phyloP scores from a whole-genome alignment of 2,888 invertebrate species.

The Antitype chi region DNA sequence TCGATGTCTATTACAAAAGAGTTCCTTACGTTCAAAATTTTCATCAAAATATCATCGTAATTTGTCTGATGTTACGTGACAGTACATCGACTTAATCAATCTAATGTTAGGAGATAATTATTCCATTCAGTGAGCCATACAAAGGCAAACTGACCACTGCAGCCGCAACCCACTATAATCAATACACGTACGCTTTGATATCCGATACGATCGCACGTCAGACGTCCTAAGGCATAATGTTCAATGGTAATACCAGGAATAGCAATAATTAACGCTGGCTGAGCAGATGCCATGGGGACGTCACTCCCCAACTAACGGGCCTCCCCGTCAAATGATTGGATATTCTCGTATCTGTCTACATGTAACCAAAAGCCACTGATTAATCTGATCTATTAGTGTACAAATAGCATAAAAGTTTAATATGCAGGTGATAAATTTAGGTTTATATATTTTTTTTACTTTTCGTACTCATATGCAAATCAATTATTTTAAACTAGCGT shows the following conservation, averaged over 20 bases:
- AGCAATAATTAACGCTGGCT: not conserved
- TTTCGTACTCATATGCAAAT: not conserved
- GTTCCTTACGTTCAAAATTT: not conserved
- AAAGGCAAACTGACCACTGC: not conserved
- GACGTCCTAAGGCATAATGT: slow-evolving; percentile 2
- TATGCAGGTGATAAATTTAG: not conserved
- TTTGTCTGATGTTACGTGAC: too few species aligned
- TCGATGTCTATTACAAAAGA: not conserved
- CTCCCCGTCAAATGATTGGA: not conserved
- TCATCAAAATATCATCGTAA: too few species aligned
- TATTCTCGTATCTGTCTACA: not conserved
- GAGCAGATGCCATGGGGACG: slow-evolving; percentile 27
- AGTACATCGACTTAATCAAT: not conserved
- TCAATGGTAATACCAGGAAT: not conserved
- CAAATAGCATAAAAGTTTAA: not conserved
- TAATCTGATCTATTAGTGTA: not conserved
- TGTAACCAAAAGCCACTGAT: not conserved
- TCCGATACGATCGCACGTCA: slow-evolving; percentile 20
- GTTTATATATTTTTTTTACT: not conserved
- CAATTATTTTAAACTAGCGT: not conserved
- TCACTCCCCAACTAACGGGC: not conserved
- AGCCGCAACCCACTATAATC: not conserved
- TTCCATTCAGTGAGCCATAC: not conserved
- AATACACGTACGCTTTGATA: slow-evolving; percentile 26
- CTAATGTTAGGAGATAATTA: not conserved